A percentile compares a stretch with the other conserved stretches of the same genome.
phyloP scores from a whole-genome alignment of 1,140 invertebrate genomes.

The Megalonaias nervosa region DNA sequence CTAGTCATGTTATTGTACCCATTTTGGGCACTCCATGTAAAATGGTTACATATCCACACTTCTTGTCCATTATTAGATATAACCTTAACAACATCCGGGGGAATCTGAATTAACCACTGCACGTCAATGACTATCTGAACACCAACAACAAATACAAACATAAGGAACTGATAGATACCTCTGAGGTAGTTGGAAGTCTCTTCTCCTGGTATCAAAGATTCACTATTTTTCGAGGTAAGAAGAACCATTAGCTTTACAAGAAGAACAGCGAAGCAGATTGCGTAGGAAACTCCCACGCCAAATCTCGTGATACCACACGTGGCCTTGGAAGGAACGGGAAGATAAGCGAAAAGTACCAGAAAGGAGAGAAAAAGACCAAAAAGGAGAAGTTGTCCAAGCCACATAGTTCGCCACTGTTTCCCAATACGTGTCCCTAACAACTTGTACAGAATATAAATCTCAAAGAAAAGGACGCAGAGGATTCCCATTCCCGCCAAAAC shows the following conservation, averaged over 20 bases:
- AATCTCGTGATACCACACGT: conserved; percentile 89
- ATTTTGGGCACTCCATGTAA: conserved; percentile 58
- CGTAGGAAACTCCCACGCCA: conserved; percentile 88
- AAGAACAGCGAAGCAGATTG: conserved; percentile 91
- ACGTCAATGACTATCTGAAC: conserved; percentile 87
- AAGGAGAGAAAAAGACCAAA: conserved; percentile 89
- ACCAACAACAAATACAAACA: conserved; percentile 83
- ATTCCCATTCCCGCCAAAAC: conserved; percentile 85
- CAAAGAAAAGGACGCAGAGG: conserved; percentile 86
- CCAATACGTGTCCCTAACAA: conserved; percentile 86
- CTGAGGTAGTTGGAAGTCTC: conserved; percentile 94
- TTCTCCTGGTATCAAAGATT: conserved; percentile 54
- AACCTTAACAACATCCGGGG: conserved; percentile 57
- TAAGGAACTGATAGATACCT: conserved; percentile 89
- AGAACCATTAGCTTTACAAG: conserved; percentile 96
- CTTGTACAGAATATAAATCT: conserved; percentile 92
- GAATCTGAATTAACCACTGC: conserved; percentile 79
- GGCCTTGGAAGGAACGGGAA: conserved; percentile 82
- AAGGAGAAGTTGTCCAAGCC: conserved; percentile 91
- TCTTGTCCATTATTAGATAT: conserved; percentile 48
- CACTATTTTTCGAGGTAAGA: conserved; percentile 79
- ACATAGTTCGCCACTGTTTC: conserved; percentile 80
- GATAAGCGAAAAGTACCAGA: conserved; percentile 84
- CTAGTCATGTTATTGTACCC: conserved; percentile 58
- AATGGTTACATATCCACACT: conserved; percentile 64